These are phyloP conservation scores for Fringilla coelebs DNA, from an alignment of 2,797 vertebrate species.

Conservation along the genomic window DNA sequence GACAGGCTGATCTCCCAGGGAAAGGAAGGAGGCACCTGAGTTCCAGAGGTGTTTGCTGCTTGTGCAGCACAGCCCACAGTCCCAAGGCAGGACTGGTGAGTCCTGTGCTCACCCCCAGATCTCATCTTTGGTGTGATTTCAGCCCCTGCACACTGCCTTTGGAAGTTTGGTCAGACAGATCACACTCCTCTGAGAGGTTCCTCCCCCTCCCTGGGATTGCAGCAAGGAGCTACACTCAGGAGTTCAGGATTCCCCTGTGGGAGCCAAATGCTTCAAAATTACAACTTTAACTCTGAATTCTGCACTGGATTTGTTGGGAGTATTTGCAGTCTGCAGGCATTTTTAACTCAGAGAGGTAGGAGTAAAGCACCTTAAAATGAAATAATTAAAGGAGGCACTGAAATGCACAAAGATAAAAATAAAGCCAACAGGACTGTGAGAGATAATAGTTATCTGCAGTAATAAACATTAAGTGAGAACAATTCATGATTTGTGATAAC, in stretches of 20 bases:
- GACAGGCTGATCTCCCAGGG: neutral
- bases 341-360: neutral
- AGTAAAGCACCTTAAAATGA: constrained; percentile 28
- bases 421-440: constrained; percentile 47
- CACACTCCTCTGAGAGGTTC: neutral
- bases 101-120: neutral
- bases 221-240: neutral
- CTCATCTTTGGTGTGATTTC: neutral
- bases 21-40: neutral
- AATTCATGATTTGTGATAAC: constrained; percentile 63
- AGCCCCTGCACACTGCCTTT: neutral
- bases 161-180: neutral
- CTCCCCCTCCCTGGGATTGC: neutral
- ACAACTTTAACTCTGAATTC: neutral
- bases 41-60: neutral
- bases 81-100: neutral
- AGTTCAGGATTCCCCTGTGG: neutral
- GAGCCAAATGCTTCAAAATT: neutral
- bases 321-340: neutral
- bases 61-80: neutral
- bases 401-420: constrained; percentile 42
- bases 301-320: neutral
- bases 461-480: constrained; percentile 66
- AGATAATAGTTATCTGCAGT: constrained; percentile 67
- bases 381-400: constrained; percentile 64